Percentiles rank a stretch among this genome's conserved stretches.
These are phyloP conservation scores for Arenicola marina DNA, from an alignment of 2,888 invertebrate species.

Conservation along the genomic window DNA sequence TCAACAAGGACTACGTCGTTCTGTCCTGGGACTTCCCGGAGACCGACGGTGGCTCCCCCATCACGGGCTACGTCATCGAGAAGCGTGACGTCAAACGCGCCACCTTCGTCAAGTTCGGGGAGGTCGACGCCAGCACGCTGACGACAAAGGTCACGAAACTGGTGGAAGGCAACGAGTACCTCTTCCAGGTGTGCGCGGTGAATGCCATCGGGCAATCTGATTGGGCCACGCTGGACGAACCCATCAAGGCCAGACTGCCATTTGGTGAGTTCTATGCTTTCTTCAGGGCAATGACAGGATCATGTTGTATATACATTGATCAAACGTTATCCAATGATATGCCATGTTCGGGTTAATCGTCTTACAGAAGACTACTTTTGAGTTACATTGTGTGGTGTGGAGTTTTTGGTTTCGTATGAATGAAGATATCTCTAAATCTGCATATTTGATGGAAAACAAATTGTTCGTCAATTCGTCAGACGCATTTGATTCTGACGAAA, in stretches of 20 bases:
- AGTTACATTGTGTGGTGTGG: no score
- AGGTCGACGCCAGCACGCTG: slow-evolving; percentile 26
- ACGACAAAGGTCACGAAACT: slow-evolving; percentile 43
- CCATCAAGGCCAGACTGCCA: slow-evolving; percentile 28
- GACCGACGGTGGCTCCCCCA: slow-evolving; percentile 58
- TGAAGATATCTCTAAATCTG: no score
- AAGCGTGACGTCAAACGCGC: slow-evolving; percentile 46
- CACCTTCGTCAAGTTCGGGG: slow-evolving; percentile 24
- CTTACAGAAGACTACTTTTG: no score
- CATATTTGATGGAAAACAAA: no score
- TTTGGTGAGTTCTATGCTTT: slow-evolving; percentile 1
- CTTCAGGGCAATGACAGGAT: no score
- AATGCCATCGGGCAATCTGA: slow-evolving; percentile 56
- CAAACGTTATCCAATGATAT: no score
- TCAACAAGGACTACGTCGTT: slow-evolving; percentile 43
- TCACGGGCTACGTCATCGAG: slow-evolving; percentile 55
- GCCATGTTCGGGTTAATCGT: no score
- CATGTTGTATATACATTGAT: no score
- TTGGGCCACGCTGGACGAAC: slow-evolving; percentile 37
- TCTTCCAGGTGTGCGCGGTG: slow-evolving; percentile 57
- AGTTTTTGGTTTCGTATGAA: no score
- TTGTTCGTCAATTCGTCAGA: no score
- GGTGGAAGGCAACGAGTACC: slow-evolving; percentile 53
- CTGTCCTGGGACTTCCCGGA: slow-evolving; percentile 62
- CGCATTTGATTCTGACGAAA: no score